Evolutionary conservation across 30 jellyfish, hydroid and myxozoan species (phyloP), one percentile per base, ranked within the genome.

Genomic region (Cassiopea andromeda): DNA sequence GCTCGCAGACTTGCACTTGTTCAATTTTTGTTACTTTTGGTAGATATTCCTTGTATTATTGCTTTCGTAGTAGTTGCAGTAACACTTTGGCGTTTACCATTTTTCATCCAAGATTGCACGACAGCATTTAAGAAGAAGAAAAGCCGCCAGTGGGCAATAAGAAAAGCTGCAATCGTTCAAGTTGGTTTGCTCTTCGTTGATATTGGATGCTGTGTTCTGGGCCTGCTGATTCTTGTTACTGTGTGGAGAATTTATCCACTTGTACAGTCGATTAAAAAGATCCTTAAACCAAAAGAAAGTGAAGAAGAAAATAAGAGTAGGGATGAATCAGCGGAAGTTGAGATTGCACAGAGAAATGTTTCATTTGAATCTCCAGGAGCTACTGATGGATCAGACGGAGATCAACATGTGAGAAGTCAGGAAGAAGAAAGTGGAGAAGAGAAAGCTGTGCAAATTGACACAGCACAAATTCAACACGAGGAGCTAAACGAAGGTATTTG

Each of bases 161-260:
- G 98, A 19, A 49, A 45, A 44, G 90, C 87, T 15, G 54, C 91
- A 1, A 13, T 82, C 19, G 50, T 58, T 1, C 97, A 94, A 81
- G 61, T 87, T 82, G 80, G 81, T 60, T 50, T 94, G 94, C 71
- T 94, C 54, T 86, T 94, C 75, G 84, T 91, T 48, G 98, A 94
- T 74, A 50, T 91, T 44, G 74, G 73, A 44, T 94, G 98, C 92
- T 68, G 87, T 47, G 45, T 90, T 17, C 47, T 94, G 80, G 50
- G 89, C 48, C 48, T 90, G 49, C 12, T 86, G 50, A 48, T 94
- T 3, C 61, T 80, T 17, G 83, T 69, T 46, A 90, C 98, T 14
- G 47, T 94, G 43, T 94, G 98, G 98, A 85, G 98, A 45, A 49
- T 83, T n/a, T 81, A 90, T 46, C 98, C 98, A 1, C 79, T 94